phyloP scores from a whole-genome alignment of 2,888 invertebrate species.

The Ochropleura leucogaster region DNA sequence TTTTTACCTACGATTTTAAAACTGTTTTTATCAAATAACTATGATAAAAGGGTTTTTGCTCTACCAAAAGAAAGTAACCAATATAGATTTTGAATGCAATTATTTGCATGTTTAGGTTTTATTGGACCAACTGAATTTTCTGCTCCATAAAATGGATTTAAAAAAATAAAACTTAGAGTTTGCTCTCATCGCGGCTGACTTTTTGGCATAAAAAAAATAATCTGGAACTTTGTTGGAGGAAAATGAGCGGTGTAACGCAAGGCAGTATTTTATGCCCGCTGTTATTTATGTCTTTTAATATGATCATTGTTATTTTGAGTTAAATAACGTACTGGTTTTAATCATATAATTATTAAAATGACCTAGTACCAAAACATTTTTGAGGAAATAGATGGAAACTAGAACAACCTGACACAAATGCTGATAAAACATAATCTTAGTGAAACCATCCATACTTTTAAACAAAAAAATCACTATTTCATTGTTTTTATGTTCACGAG shows the following conservation, averaged over 20 bases:
- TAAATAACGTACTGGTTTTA: no score
- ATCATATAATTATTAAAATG: no score
- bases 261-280: constrained; percentile 23
- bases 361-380: not conserved
- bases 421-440: not conserved
- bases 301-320: not conserved
- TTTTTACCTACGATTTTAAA: no score
- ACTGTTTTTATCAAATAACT: no score
- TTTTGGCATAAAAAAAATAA: constrained; percentile 33
- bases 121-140: constrained; percentile 39
- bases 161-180: constrained; percentile 38
- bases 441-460: no score
- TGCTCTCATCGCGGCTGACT: constrained; percentile 13
- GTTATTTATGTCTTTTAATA: not conserved
- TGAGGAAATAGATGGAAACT: not conserved
- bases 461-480: not conserved
- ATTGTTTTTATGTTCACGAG: constrained; percentile 2
- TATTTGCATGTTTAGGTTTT: constrained; percentile 46
- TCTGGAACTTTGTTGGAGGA: constrained; percentile 21
- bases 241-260: constrained; percentile 25
- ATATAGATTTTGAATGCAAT: constrained; percentile 33
- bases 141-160: constrained; percentile 40
- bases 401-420: not conserved
- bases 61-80: constrained; percentile 5
- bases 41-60: constrained; percentile 2